Evolutionary conservation across 2,888 invertebrate species (phyloP).

Genomic region (Villa cingulata): DNA sequence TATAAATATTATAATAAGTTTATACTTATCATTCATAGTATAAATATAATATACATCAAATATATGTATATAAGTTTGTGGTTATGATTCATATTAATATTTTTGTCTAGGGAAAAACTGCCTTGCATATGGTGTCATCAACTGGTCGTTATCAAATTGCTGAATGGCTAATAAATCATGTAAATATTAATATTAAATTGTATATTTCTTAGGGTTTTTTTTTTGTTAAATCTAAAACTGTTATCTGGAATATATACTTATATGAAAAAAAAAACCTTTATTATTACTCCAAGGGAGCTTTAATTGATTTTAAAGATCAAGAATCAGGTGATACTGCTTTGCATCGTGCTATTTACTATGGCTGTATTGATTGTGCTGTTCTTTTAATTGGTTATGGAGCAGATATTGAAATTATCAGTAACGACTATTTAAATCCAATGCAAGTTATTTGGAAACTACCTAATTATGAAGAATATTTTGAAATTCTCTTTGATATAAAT

Average conservation of each 20-base stretch:
- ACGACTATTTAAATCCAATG: conserved; percentile 26
- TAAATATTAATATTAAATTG: conserved; percentile 6
- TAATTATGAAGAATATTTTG: conserved; percentile 48
- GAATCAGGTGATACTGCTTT: conserved; percentile 58
- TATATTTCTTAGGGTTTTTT: no score
- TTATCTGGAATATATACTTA: no score
- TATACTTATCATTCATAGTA: no score
- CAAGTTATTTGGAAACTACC: conserved; percentile 31
- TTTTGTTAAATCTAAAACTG: no score
- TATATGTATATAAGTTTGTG: no score
- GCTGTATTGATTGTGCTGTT: conserved; percentile 61
- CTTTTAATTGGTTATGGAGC: conserved; percentile 51
- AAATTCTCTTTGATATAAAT: no score
- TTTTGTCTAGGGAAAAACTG: conserved; percentile 49
- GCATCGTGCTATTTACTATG: conserved; percentile 70
- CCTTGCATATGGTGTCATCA: conserved; percentile 65
- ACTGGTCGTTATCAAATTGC: conserved; percentile 54
- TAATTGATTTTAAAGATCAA: conserved; percentile 25
- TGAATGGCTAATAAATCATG: conserved; percentile 57
- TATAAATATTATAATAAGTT: no score
- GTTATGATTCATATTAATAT: no score
- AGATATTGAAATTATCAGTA: conserved; percentile 27
- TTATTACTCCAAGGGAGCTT: conserved; percentile 20
- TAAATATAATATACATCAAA: no score
- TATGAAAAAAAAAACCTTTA: no score